A percentile compares a stretch with the other conserved stretches of the same genome.
Evolutionary conservation across 1,140 invertebrate genomes (phyloP).

Genomic region (Ericerus pela): DNA sequence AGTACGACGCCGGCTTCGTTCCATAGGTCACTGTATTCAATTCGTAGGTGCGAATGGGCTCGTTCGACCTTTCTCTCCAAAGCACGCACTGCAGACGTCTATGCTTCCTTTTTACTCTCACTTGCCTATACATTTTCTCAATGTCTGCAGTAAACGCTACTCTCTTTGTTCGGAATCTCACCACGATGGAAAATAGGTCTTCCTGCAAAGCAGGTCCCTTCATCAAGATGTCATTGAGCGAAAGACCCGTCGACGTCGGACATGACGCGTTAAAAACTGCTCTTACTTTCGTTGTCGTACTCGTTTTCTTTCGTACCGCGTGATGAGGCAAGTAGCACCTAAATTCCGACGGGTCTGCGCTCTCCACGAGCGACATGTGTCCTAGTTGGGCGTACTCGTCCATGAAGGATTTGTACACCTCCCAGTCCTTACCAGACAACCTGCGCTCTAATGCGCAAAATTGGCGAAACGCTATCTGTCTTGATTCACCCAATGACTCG

Average conservation of each 20-base stretch:
- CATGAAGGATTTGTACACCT: too few relatives aligned
- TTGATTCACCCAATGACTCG: too few relatives aligned
- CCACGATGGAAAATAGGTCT: constrained; percentile 31
- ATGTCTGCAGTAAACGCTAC: constrained; percentile 30
- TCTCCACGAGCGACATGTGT: constrained; percentile 25
- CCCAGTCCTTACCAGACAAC: too few relatives aligned
- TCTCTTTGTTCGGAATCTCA: constrained; percentile 29
- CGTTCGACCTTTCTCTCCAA: constrained; percentile 24
- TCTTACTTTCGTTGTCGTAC: constrained; percentile 24
- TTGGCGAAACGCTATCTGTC: too few relatives aligned
- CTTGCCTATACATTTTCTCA: constrained; percentile 33
- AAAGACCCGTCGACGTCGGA: constrained; percentile 23
- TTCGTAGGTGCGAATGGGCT: constrained; percentile 25
- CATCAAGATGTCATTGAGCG: constrained; percentile 28
- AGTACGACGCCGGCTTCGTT: constrained; percentile 27
- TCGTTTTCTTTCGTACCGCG: constrained; percentile 20
- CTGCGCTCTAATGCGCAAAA: too few relatives aligned
- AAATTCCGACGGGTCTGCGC: neutral
- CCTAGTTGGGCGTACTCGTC: constrained; percentile 23
- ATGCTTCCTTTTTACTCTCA: constrained; percentile 27
- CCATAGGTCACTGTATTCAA: constrained; percentile 32
- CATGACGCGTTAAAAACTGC: constrained; percentile 30
- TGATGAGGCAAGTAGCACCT: constrained; percentile 10
- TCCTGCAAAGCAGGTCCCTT: constrained; percentile 27
- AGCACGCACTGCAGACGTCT: constrained; percentile 31